Evolutionary conservation across 2,888 invertebrate species (phyloP), one percentile per base, ranked within the genome.

Genomic region (Adelphocoris suturalis): DNA sequence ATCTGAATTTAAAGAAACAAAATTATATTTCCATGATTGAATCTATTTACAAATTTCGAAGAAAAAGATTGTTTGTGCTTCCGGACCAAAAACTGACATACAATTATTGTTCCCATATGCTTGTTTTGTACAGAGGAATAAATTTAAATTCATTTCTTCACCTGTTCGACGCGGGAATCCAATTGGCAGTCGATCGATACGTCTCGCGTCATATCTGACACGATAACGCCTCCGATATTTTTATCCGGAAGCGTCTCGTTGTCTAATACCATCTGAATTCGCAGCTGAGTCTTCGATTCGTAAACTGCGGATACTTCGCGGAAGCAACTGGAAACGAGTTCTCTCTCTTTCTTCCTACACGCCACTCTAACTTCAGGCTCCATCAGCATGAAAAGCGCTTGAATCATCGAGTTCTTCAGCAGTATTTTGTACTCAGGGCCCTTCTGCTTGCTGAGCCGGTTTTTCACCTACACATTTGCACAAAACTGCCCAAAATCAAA

Each of bases 371-470:
- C 78, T 46, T 78, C 78, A 9, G 78, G 78, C 78, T 78, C 78
- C 46, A 47, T 78, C 46, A 78, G 14, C 78, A 78, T 78, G 78
- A 3, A 78, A 12, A 78, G 46, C 0, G 78, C 78, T 14, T 78
- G 78, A 14, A 46, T 46, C 78, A 78, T 46, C 78, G 78, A 78
- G 23, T 11, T 19, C 23, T 68, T 68, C 23, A 68, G 68, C 19
- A 68, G 27, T 23, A 23, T 68, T 4, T 9, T 11, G 68, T 68
- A 68, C 12, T 68, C 11, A 0, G 9, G 0, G 11, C 68, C 68
- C 27, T 27, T 68, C 13, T 68, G 23, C 11, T 23, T 23, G 68
- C 23, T 27, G 23, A 68, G 27, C 23, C 23, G 19, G 7, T 2
- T 23, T 9, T 68, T 68, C 3, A 68, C 68, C 37, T 37, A 7